phyloP scores from a whole-genome alignment of 2,888 invertebrate genomes.

The Meta bourneti region DNA sequence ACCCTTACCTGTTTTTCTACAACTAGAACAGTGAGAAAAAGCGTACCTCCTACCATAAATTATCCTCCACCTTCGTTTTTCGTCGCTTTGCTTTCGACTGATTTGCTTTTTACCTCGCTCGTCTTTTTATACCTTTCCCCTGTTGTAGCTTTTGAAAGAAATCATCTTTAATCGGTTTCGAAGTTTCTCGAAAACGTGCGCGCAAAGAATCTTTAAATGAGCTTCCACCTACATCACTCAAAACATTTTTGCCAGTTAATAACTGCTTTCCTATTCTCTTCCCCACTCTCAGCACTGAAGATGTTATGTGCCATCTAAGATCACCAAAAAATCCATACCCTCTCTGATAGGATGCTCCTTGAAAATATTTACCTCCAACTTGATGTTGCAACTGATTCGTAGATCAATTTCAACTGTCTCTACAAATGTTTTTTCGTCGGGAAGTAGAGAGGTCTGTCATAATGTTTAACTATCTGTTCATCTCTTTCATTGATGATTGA shows the following conservation, averaged over 20 bases:
- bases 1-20: conserved; percentile 23
- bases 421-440: too few species aligned
- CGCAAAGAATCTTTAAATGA: conserved; percentile 34
- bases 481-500: too few species aligned
- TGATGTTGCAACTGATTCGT: too few species aligned
- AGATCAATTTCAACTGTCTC: too few species aligned
- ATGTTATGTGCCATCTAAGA: not conserved
- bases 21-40: not conserved
- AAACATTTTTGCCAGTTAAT: conserved; percentile 19
- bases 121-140: conserved; percentile 40
- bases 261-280: conserved; percentile 30
- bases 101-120: not conserved
- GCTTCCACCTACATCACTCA: conserved; percentile 18
- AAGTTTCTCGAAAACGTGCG: not conserved
- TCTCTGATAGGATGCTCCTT: conserved; percentile 16
- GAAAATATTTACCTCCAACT: conserved; percentile 3
- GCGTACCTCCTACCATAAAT: not conserved
- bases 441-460: too few species aligned
- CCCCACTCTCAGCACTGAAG: not conserved
- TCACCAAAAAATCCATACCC: conserved; percentile 46
- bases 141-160: conserved; percentile 46
- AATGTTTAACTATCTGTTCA: too few species aligned
- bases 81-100: conserved; percentile 9
- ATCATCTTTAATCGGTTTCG: conserved; percentile 31
- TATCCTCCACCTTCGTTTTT: not conserved